Conservation (phyloP, 2,113 vertebrate genomes). For the Pteropus alecto region DNA sequence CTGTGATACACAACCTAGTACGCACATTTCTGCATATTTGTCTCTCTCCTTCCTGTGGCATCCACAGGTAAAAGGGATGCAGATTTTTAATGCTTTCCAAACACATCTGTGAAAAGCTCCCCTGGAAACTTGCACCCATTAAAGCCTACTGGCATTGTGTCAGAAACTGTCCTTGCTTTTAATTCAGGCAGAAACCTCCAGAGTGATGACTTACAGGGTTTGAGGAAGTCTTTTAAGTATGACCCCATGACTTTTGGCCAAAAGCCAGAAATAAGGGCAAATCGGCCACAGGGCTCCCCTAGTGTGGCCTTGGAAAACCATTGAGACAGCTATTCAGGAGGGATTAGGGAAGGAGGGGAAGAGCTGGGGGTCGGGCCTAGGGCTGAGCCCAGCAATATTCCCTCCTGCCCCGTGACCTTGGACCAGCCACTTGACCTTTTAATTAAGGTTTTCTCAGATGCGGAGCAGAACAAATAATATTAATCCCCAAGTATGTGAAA, state of each 20-base stretch:
- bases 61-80: neutral
- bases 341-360: neutral
- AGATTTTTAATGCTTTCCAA: neutral
- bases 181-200: slow-evolving; percentile 35
- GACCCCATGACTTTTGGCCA: slow-evolving; percentile 68
- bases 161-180: slow-evolving; percentile 31
- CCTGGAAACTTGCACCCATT: neutral
- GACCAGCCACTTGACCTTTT: neutral
- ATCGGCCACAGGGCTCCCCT: neutral
- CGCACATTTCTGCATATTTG: neutral
- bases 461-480: neutral
- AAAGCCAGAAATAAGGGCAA: slow-evolving; percentile 50
- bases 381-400: neutral
- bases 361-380: neutral
- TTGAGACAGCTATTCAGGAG: neutral
- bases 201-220: neutral
- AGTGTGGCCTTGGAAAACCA: neutral
- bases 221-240: slow-evolving; percentile 72
- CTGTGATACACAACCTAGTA: neutral
- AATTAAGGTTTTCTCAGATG: neutral
- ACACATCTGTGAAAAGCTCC: neutral
- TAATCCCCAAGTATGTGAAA: neutral
- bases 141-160: neutral
- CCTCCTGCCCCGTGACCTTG: neutral
- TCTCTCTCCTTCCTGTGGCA: neutral